Evolutionary conservation across 2,888 invertebrate genomes (phyloP), one percentile per base, ranked within the genome.

Genomic region (Pristionchus arcanus): DNA sequence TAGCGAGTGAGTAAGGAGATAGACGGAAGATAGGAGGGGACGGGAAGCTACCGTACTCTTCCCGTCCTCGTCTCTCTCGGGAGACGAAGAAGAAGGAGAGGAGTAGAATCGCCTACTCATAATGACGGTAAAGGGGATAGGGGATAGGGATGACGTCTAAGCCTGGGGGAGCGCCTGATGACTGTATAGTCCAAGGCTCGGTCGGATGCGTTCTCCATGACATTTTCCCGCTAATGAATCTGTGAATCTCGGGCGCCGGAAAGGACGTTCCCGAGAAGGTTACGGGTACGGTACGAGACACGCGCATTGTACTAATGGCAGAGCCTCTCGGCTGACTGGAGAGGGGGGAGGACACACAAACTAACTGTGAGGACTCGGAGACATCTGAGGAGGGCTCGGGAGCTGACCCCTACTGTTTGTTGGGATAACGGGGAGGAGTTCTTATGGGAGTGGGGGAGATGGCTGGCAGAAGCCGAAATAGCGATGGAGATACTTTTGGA

Each of bases 361-460:
- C 81, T 15, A 81, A 81, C 81, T 81, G 77, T 77, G 53, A 81
- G 81, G 81, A 81, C 81, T 81, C n/a, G 81, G 77, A 34, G 74
- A 37, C 37, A 74, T 34, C 37, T 34, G 74, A 37, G 74, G 74
- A 74, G 74, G 71, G 63, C 21, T 63, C 63, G 63, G 63, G 74
- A 68, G 68, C n/a, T 15, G 81, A 81, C 81, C 81, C 49, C 81
- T 81, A 81, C 81, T 81, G 81, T 81, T 81, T 81, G 81, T 42
- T 25, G 25, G 34, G 13, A 21, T 49, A 49, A 49, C n/a, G 77
- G 49, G n/a, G 25, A 42, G 4, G 37, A 15, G 4, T 77, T 21
- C 21, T 25, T 21, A 77, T 0, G 16, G 77, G 37, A 25, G 34
- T 0, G 2, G 42, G 37, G 13, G 34, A 34, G 77, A 42, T 77